Evolutionary conservation across 2,113 vertebrate species (phyloP).

Genomic region (Caranx ignobilis): DNA sequence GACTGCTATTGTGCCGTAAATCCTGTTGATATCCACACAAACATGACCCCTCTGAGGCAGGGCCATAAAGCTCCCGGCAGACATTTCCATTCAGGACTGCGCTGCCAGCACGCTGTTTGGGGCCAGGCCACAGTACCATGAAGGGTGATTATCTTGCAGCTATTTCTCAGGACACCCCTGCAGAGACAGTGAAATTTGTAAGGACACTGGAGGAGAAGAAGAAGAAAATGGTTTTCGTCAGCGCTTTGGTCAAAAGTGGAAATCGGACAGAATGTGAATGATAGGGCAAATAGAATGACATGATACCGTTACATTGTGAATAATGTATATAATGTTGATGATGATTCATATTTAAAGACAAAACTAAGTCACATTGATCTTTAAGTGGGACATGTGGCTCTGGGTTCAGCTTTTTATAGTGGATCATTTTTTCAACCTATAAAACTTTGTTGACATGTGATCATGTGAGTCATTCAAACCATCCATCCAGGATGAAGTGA

Average conservation of each 20-base stretch:
- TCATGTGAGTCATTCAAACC: too few species aligned
- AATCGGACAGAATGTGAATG: neutral
- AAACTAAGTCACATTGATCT: too few species aligned
- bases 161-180: constrained; percentile 14
- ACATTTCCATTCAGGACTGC: constrained; percentile 67
- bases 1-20: constrained; percentile 75
- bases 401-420: too few species aligned
- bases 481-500: too few species aligned
- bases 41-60: constrained; percentile 71
- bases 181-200: constrained; percentile 28
- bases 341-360: too few species aligned
- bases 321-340: neutral
- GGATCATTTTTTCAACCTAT: too few species aligned
- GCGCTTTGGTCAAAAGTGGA: neutral
- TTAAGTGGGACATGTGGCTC: too few species aligned
- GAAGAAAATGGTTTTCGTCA: constrained; percentile 4
- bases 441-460: too few species aligned
- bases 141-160: constrained; percentile 53
- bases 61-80: constrained; percentile 50
- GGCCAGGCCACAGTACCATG: constrained; percentile 39
- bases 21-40: constrained; percentile 79
- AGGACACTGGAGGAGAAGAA: constrained; percentile 17
- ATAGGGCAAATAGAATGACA: neutral
- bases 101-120: constrained; percentile 29
- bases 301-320: neutral